Percentiles rank a stretch among this genome's conserved stretches.
phyloP scores from a whole-genome alignment of 2,888 invertebrate genomes.

The Mythimna loreyi region DNA sequence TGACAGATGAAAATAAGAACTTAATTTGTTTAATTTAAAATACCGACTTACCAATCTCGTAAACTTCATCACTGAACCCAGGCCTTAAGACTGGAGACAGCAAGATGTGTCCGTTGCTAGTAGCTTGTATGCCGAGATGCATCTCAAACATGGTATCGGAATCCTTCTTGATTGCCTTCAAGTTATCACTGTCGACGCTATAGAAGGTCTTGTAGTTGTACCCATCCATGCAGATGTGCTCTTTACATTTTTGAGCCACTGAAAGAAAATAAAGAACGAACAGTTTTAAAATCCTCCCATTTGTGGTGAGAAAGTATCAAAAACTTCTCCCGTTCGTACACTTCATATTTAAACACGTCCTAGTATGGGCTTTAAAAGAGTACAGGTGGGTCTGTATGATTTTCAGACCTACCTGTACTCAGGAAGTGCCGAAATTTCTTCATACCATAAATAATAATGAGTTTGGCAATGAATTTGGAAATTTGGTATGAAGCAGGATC shows the following conservation, averaged over 20 bases:
- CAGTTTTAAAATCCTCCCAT: no score
- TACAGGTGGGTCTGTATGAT: no score
- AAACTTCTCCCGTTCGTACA: no score
- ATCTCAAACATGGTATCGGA: conserved; percentile 86
- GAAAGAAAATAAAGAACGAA: neutral
- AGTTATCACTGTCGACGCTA: conserved; percentile 77
- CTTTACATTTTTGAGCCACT: conserved; percentile 58
- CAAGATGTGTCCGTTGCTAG: conserved; percentile 93
- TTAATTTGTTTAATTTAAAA: neutral
- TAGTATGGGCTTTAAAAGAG: no score
- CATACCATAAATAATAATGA: no score
- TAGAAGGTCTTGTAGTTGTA: conserved; percentile 92
- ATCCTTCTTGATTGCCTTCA: conserved; percentile 67
- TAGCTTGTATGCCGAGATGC: conserved; percentile 92
- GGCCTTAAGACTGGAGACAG: conserved; percentile 90
- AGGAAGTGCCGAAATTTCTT: no score
- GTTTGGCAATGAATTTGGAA: no score
- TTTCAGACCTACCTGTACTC: no score
- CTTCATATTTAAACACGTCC: no score
- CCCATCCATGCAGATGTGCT: conserved; percentile 88
- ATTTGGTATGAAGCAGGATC: no score
- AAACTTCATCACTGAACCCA: conserved; percentile 89
- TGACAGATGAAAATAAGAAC: no score
- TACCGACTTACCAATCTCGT: conserved; percentile 91
- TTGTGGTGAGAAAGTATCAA: no score